Conservation (phyloP, 1,140 invertebrate genomes). For the Hylyphantes graminicola region DNA sequence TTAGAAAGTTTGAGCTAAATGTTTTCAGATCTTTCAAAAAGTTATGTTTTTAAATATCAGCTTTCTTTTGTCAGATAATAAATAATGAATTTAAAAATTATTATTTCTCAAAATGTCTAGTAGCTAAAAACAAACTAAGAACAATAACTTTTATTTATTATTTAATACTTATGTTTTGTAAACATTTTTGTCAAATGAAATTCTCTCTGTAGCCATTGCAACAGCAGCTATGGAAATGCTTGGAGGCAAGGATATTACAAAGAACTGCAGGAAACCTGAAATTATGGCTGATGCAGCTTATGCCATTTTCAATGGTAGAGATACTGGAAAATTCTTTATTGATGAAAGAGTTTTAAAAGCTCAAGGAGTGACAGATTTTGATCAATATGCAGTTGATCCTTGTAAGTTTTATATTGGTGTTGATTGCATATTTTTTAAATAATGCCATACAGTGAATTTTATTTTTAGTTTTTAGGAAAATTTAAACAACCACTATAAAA, state of each 20-base stretch:
- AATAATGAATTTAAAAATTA: too few relatives aligned
- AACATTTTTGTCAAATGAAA: not conserved
- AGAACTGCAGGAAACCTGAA: slow-evolving; percentile 81
- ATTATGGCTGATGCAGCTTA: slow-evolving; percentile 98
- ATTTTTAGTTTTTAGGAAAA: too few relatives aligned
- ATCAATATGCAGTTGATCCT: slow-evolving; percentile 86
- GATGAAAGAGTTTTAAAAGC: slow-evolving; percentile 90
- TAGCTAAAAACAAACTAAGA: not conserved
- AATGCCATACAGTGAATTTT: too few relatives aligned
- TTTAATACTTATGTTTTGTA: not conserved
- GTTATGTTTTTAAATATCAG: too few relatives aligned
- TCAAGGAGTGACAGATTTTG: slow-evolving; percentile 85
- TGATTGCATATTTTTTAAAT: too few relatives aligned
- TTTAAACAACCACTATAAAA: too few relatives aligned
- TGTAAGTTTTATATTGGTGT: slow-evolving; percentile 70
- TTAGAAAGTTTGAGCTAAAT: not conserved
- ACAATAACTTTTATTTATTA: not conserved
- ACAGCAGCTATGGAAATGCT: slow-evolving; percentile 98
- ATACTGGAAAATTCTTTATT: slow-evolving; percentile 90
- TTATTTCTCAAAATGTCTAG: not conserved
- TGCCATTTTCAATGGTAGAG: slow-evolving; percentile 83
- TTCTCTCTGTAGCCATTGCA: slow-evolving; percentile 78
- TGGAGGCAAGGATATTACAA: slow-evolving; percentile 70
- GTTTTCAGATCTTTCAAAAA: too few relatives aligned
- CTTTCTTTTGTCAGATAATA: too few relatives aligned